Base-by-base conservation (phyloP, 2,888 invertebrate species). In the Brassicogethes aeneus region DNA sequence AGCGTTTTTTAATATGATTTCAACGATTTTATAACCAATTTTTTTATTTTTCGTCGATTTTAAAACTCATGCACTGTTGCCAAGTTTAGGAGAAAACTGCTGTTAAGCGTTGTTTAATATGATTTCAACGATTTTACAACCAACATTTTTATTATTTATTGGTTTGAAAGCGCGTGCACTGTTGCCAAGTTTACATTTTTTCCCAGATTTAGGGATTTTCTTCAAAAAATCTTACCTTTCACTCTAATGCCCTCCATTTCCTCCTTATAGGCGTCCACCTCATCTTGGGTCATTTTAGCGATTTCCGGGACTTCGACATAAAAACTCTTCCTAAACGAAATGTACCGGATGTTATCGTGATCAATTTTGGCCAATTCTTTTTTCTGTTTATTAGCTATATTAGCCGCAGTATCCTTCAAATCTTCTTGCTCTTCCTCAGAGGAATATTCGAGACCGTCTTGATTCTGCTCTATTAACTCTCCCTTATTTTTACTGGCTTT, bases 261-360 rank as follows among this genome's bases (percentile, higher is more conserved):
- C 48, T 80, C 80, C 56, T 85, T 80, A 61, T 91, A 90, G 0
- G 80, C 77, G 45, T 91, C 90, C 1, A 91, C 87, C 55, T 90
- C 87, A 61, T 89, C 86, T 16, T 77, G 63, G 0, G 90, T 86
- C 95, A 99, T 93, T 58, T 83, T 81, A 1, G 89, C 78, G 49
- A 99, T 77, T 70, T 99, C 99, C 34, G 90, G 96, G 2, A 87
- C 94, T 76, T 99, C 99, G 1, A 94, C 90, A 66, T 99, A 99
- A 64, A 99, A 99, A 50, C 88, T 80, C 69, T 97, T 99, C 44
- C 92, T 80, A 38, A 61, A 61, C 0, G 88, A 69, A 43, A 84
- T 77, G 67, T 99, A 99, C 40, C 85, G 79, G 14, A 99, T 84
- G 40, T 81, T 79, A 3, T 83, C 75, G 55, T 93, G 92, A 66